These are phyloP conservation scores for Sinohyriopsis cumingii DNA, from an alignment of 2,888 invertebrate species.

Conservation along the genomic window DNA sequence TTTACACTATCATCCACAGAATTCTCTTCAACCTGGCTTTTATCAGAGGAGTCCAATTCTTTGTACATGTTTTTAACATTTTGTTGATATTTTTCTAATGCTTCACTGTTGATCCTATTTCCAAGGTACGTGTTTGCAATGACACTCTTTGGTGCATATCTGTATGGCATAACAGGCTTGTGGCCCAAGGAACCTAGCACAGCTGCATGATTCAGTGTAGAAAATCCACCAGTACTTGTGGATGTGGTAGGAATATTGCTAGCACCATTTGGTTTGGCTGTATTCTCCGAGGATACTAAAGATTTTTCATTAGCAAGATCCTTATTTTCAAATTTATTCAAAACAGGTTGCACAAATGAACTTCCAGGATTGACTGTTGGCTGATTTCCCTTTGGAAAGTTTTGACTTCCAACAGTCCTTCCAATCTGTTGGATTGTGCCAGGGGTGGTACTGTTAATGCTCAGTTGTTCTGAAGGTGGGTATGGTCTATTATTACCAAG, in stretches of 20 bases:
- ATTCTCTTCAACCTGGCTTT: slow-evolving; percentile 3
- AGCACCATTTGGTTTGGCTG: no score
- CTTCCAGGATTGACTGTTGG: neutral
- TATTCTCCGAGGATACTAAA: no score
- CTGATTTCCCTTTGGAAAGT: slow-evolving; percentile 8
- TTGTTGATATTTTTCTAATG: slow-evolving; percentile 64
- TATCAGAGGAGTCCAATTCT: slow-evolving; percentile 32
- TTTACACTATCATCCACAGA: no score
- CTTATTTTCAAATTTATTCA: slow-evolving; percentile 20
- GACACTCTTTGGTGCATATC: slow-evolving; percentile 69
- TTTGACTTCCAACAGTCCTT: neutral
- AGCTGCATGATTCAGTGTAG: slow-evolving; percentile 39
- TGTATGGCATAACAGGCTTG: slow-evolving; percentile 34
- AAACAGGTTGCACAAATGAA: slow-evolving; percentile 21
- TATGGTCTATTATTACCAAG: no score
- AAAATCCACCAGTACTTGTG: slow-evolving; percentile 27
- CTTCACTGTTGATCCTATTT: slow-evolving; percentile 50
- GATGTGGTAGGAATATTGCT: no score
- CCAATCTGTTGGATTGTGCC: no score
- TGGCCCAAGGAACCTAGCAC: slow-evolving; percentile 25
- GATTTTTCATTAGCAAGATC: no score
- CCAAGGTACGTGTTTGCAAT: slow-evolving; percentile 71
- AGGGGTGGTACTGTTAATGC: no score
- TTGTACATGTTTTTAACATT: slow-evolving; percentile 60
- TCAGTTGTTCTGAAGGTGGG: no score